Conservation (phyloP, 1,140 invertebrate species). For the Apis mellifera region Amel_HAv3.1 CM009938.2:1037001-1037500, state of each 20-base stretch:
- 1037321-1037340: slow-evolving; percentile 36
- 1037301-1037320: slow-evolving; percentile 19
- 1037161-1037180: background rate
- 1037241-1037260: too few relatives aligned
- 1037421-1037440: slow-evolving; percentile 15
- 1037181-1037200: too few relatives aligned
- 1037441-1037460: slow-evolving; percentile 13
- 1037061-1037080: slow-evolving; percentile 61
- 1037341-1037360: slow-evolving; percentile 19
- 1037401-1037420: background rate
- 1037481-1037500: slow-evolving; percentile 30
- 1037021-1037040: slow-evolving; percentile 56
- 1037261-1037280: too few relatives aligned
- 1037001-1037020: slow-evolving; percentile 61
- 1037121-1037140: slow-evolving; percentile 34
- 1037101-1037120: slow-evolving; percentile 60
- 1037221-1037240: too few relatives aligned
- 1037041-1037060: slow-evolving; percentile 63
- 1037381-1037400: slow-evolving; percentile 35
- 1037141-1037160: background rate
- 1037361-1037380: background rate
- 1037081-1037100: slow-evolving; percentile 54
- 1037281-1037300: background rate
- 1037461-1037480: slow-evolving; percentile 44
- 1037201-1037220: too few relatives aligned